A percentile compares a stretch with the other conserved stretches of the same genome.
phyloP scores from a whole-genome alignment of 2,888 invertebrate species.

The Drosophila quinaria region DNA sequence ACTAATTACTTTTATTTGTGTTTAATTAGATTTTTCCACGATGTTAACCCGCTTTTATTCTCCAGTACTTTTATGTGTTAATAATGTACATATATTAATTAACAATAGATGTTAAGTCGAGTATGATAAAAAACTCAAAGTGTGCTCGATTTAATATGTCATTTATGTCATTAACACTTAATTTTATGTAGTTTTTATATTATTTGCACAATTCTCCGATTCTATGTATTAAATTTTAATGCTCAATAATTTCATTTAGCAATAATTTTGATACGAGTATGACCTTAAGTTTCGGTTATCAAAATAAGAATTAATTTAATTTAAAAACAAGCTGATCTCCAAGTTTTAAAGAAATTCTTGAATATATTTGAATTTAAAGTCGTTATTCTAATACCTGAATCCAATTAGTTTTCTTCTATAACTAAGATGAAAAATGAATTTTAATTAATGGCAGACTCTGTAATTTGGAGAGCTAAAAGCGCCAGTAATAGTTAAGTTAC shows the following conservation, averaged over 20 bases:
- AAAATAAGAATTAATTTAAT: no score
- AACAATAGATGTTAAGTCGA: background rate
- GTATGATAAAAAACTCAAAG: background rate
- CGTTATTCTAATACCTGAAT: background rate
- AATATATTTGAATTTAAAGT: no score
- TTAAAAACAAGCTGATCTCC: no score
- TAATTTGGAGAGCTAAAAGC: slow-evolving; percentile 21
- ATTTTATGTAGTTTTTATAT: background rate
- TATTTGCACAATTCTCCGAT: background rate
- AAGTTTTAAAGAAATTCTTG: no score
- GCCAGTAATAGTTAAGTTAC: slow-evolving; percentile 6
- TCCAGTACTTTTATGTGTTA: background rate
- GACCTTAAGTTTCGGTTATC: no score
- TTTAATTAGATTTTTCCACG: slow-evolving; percentile 64
- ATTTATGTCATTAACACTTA: background rate
- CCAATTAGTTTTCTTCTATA: background rate
- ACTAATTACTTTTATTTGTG: slow-evolving; percentile 71
- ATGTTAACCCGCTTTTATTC: slow-evolving; percentile 6
- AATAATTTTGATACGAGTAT: background rate
- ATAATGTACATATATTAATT: slow-evolving; percentile 28
- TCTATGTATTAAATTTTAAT: background rate
- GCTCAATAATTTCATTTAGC: background rate
- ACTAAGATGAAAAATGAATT: background rate
- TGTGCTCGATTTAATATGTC: background rate
- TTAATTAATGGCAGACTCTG: slow-evolving; percentile 1